phyloP scores from a whole-genome alignment of 2,888 invertebrate genomes.

The Sinodicranocentrus sp. region DNA sequence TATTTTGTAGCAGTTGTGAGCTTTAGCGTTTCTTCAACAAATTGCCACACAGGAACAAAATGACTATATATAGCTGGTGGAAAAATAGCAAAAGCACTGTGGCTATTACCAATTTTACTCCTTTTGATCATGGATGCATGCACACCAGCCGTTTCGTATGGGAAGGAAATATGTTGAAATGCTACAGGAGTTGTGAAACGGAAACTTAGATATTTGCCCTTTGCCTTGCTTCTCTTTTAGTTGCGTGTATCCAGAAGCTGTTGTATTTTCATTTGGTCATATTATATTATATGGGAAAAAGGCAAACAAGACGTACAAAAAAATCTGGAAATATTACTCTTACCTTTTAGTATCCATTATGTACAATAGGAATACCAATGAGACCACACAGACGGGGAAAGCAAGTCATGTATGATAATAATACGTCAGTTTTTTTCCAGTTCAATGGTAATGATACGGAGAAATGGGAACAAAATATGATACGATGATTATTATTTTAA shows the following conservation, averaged over 20 bases:
- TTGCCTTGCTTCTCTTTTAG: no score
- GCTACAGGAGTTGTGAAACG: no score
- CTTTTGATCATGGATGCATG: not conserved
- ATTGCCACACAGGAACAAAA: slow-evolving; percentile 43
- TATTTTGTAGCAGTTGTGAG: not conserved
- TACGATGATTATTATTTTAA: slow-evolving; percentile 17
- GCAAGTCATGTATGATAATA: slow-evolving; percentile 16
- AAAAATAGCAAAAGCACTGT: not conserved
- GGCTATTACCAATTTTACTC: slow-evolving; percentile 3
- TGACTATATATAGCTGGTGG: slow-evolving; percentile 26
- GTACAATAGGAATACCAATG: not conserved
- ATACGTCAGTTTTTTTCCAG: slow-evolving; percentile 6
- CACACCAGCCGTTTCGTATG: no score
- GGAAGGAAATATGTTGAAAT: no score
- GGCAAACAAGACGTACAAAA: no score
- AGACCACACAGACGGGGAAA: not conserved
- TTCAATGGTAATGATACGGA: not conserved
- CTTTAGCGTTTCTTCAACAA: slow-evolving; percentile 20
- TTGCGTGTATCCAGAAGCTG: no score
- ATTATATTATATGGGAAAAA: no score
- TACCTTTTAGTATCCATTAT: not conserved
- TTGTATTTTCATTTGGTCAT: no score
- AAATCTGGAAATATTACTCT: no score
- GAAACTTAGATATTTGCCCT: no score
- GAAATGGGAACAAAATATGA: not conserved